A percentile compares a stretch with the other conserved stretches of the same genome.
Evolutionary conservation across 2,113 vertebrate species (phyloP).

Genomic region (Peromyscus leucopus): DNA sequence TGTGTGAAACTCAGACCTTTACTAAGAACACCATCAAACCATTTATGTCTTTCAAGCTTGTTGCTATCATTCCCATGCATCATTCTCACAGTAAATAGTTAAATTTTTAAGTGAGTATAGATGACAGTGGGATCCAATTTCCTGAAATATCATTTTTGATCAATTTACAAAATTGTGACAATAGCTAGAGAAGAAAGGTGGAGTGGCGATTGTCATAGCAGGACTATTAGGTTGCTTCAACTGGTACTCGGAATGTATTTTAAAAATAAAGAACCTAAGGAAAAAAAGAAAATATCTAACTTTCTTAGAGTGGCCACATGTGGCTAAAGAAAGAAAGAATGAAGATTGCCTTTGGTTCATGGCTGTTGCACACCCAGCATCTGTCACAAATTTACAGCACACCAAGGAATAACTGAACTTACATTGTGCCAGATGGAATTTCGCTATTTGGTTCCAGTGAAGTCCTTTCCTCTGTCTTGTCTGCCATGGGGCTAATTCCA

Average conservation of each 20-base stretch:
- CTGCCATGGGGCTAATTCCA: neutral
- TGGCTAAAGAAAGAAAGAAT: neutral
- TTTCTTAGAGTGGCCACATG: neutral
- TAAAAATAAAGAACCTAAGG: neutral
- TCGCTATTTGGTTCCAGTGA: neutral
- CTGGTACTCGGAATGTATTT: neutral
- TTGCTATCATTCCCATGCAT: neutral
- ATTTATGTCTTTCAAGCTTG: neutral
- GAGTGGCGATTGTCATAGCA: neutral
- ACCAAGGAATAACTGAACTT: neutral
- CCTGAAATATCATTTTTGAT: conserved; percentile 39
- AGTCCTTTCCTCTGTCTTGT: neutral
- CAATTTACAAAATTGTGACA: neutral
- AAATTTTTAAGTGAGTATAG: neutral
- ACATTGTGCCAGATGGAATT: neutral
- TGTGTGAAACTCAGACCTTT: accelerated
- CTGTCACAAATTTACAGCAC: neutral
- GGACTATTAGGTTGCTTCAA: conserved; percentile 6
- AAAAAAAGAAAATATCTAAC: neutral
- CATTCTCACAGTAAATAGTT: neutral
- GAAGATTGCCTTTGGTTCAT: neutral
- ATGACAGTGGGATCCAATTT: conserved; percentile 19
- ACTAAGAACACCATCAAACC: neutral
- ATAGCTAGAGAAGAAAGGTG: neutral
- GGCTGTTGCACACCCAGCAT: neutral